Percentiles rank a stretch among this genome's conserved stretches.
Evolutionary conservation across 2,888 invertebrate species (phyloP).

Genomic region (Alloplasta piceator): DNA sequence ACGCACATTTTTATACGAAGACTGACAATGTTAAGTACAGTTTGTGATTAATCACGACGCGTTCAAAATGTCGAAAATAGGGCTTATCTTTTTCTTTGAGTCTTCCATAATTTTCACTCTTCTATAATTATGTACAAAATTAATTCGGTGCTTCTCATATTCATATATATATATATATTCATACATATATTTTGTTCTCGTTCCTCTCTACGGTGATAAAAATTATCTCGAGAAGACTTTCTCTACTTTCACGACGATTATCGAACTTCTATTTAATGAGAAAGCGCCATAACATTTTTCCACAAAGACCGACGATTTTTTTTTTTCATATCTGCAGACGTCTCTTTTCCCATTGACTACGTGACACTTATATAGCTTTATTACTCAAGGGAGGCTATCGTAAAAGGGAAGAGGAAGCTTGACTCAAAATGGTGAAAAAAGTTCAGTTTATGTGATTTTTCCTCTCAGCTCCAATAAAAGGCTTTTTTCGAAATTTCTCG

Average conservation of each 20-base stretch:
- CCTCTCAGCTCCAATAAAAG: too few species aligned
- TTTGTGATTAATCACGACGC: constrained; percentile 66
- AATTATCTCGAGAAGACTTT: constrained; percentile 58
- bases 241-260: constrained; percentile 78
- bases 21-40: constrained; percentile 55
- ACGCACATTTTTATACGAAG: constrained; percentile 67
- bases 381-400: constrained; percentile 57
- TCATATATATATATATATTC: constrained; percentile 18
- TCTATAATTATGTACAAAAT: constrained; percentile 81
- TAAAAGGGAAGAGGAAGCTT: constrained; percentile 8
- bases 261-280: constrained; percentile 74
- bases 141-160: constrained; percentile 39
- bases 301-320: constrained; percentile 55
- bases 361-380: constrained; percentile 46
- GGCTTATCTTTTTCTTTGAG: constrained; percentile 8
- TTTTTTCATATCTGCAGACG: constrained; percentile 1
- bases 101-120: constrained; percentile 53
- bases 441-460: too few species aligned
- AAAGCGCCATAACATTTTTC: constrained; percentile 62
- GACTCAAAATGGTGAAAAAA: too few species aligned
- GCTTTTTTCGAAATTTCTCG: too few species aligned
- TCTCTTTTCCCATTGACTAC: constrained; percentile 42
- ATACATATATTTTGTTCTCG: constrained; percentile 13
- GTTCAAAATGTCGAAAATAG: constrained; percentile 60
- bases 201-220: constrained; percentile 16